Base-by-base conservation (phyloP, 37 sponge, comb jelly and placozoan genomes). In the Oscarella lobularis region DNA sequence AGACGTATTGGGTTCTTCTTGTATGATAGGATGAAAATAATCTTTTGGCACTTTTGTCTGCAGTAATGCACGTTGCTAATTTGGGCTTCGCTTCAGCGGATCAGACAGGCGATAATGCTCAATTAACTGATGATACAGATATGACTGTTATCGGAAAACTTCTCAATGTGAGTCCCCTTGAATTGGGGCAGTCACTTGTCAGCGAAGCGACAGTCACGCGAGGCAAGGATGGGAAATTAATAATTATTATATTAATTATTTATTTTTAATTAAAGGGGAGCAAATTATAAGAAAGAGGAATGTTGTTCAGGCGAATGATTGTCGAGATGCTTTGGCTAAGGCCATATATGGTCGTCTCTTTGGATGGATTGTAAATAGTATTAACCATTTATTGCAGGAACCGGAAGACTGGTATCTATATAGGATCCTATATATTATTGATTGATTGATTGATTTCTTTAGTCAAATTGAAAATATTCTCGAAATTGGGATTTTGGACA, bases 251-350 rank as follows among this genome's bases (percentile, higher is more conserved):
- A n/a, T n/a, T n/a, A n/a, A n/a, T n/a, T n/a, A n/a, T n/a, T n/a
- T n/a, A n/a, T n/a, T n/a, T n/a, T n/a, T n/a, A n/a, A n/a, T n/a
- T n/a, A n/a, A 39, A 76, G 87, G 82, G 6, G 87, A 86, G 40
- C 37, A 74, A 73, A 78, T 82, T 29, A 20, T 78, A n/a, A 48
- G 79, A 29, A n/a, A 78, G 37, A 35, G 82, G 0, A 78, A 73
- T 67, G 73, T 82, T 65, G 39, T 78, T 9, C 79, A 78, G 76
- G 87, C 87, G 27, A 67, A 77, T 29, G 87, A 86, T 73, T 82
- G 81, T 14, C 71, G 81, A 20, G 81, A 80, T 48, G 81, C 81
- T 1, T 68, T 80, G 31, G 81, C 75, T 5, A 80, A 80, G 66
- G 81, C 81, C 1, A 38, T 80, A 32, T 80, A 80, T 38, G 75